Conservation (phyloP, 2,888 invertebrate species). For the Phaonia tiefii region DNA sequence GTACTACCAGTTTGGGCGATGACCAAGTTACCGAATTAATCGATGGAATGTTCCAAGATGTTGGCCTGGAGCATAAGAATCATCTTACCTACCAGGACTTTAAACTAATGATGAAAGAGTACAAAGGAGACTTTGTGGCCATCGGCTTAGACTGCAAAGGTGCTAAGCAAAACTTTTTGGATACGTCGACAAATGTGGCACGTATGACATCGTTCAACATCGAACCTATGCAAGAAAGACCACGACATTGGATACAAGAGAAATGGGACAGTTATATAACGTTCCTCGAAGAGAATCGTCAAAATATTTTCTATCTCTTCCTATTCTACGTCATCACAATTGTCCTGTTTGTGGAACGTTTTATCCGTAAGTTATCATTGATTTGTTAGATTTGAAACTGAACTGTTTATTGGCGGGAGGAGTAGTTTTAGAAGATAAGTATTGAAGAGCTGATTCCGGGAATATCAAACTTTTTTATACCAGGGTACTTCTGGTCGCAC, state of each 20-base stretch:
- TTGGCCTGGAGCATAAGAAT: constrained; percentile 94
- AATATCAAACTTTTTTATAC: no score
- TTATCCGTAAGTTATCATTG: constrained; percentile 92
- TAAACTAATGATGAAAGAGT: constrained; percentile 97
- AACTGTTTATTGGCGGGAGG: no score
- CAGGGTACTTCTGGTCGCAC: no score
- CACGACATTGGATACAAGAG: constrained; percentile 86
- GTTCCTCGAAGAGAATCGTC: constrained; percentile 96
- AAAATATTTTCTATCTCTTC: constrained; percentile 97
- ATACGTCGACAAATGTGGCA: constrained; percentile 96
- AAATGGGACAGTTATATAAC: constrained; percentile 94
- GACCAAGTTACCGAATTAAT: constrained; percentile 95
- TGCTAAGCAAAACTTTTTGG: constrained; percentile 96
- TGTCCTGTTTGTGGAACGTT: constrained; percentile 95
- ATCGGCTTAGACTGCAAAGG: constrained; percentile 97
- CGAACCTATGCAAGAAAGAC: constrained; percentile 88
- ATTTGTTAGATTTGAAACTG: no score
- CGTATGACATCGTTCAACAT: constrained; percentile 97
- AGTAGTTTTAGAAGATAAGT: no score
- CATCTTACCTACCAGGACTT: constrained; percentile 95
- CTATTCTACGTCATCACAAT: constrained; percentile 97
- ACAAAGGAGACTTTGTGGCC: constrained; percentile 96
- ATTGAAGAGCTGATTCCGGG: no score
- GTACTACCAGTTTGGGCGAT: constrained; percentile 94
- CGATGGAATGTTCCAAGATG: constrained; percentile 96